These are phyloP conservation scores for Actenoides hombroni DNA, from an alignment of 2,113 vertebrate genomes.

Conservation along the genomic window DNA sequence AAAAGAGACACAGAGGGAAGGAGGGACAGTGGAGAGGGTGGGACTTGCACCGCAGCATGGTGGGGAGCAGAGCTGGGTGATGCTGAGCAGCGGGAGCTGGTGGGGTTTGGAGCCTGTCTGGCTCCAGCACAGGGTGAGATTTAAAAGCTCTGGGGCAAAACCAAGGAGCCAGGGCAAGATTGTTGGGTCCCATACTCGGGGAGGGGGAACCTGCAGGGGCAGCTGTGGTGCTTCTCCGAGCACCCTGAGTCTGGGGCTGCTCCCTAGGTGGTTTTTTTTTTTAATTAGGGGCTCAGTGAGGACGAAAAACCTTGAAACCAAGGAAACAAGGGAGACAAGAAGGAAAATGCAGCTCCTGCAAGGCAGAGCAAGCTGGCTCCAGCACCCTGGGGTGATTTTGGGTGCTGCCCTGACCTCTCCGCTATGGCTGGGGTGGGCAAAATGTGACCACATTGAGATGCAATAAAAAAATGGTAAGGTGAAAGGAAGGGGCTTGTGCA, in stretches of 20 bases:
- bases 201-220: neutral
- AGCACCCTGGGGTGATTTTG: neutral
- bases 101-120: neutral
- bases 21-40: neutral
- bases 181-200: rapidly evolving
- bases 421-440: rapidly evolving
- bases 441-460: neutral
- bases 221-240: neutral
- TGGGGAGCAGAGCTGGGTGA: neutral
- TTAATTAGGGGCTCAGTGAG: neutral
- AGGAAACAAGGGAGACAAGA: slow-evolving; percentile 14
- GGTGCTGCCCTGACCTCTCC: neutral
- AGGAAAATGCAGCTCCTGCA: neutral
- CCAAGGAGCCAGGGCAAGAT: neutral
- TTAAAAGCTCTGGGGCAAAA: neutral
- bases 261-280: neutral
- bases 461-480: neutral
- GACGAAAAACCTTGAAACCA: slow-evolving; percentile 40
- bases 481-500: neutral
- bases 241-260: neutral
- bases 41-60: neutral
- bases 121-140: neutral
- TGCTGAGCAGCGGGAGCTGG: neutral
- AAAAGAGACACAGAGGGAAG: slow-evolving; percentile 26
- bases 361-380: neutral